A percentile compares a stretch with the other conserved stretches of the same genome.
Conservation (phyloP, 2,888 invertebrate genomes). For the Sinotaia quadrata region DNA sequence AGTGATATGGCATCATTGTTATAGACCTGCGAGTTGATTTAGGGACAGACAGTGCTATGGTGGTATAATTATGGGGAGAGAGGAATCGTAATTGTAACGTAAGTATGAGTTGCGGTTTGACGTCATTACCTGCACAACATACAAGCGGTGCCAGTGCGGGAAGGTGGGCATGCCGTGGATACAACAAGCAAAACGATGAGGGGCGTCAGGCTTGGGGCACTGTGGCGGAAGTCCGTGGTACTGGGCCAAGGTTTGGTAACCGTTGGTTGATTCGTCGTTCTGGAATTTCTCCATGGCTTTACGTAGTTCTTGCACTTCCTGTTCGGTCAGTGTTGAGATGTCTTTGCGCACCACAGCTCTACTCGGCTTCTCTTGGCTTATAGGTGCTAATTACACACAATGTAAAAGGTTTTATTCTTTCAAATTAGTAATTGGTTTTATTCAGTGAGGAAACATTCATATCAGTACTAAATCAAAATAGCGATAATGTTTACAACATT, state of each 20-base stretch:
- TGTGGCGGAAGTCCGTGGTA: conserved; percentile 40
- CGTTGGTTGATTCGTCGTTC: conserved; percentile 14
- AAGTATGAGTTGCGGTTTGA: no score
- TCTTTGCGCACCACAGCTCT: conserved; percentile 12
- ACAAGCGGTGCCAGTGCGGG: conserved; percentile 41
- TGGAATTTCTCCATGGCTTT: conserved; percentile 17
- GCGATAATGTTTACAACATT: no score
- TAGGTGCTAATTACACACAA: no score
- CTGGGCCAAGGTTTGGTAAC: conserved; percentile 31
- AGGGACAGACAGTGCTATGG: conserved; percentile 13
- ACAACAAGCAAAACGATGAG: conserved; percentile 30
- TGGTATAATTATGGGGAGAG: no score
- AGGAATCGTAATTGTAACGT: no score
- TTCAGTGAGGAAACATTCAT: no score
- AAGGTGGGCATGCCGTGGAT: conserved; percentile 38
- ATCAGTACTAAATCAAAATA: no score
- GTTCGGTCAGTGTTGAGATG: background rate
- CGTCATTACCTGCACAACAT: conserved; percentile 32
- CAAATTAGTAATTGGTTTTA: no score
- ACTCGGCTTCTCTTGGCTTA: no score
- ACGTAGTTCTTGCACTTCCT: conserved; percentile 17
- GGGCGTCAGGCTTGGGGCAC: conserved; percentile 23
- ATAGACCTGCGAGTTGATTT: conserved; percentile 22
- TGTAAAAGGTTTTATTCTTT: no score
- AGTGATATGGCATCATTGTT: no score